Evolutionary conservation across 2,113 vertebrate genomes (phyloP), one percentile per base, ranked within the genome.

Genomic region (Nothocercus julius): DNA sequence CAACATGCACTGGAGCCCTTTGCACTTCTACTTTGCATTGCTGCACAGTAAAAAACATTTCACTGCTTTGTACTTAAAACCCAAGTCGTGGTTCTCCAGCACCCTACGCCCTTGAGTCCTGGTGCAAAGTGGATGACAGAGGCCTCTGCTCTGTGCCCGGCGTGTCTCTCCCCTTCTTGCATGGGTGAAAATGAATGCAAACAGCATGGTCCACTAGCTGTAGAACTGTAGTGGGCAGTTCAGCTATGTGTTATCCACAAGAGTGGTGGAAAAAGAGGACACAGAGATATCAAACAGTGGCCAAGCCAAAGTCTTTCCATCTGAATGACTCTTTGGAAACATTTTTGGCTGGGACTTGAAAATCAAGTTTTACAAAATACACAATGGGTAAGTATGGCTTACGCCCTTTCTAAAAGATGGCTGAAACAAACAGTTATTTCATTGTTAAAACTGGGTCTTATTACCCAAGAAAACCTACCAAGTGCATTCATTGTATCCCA

Each of bases 251-350:
- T 25, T 89, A 70, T 67, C 69, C 75, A 42, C 45, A 73, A 27
- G 28, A 89, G 86, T 56, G 82, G 47, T 66, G 84, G 36, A 34
- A 89, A 79, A 91, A 62, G n/a, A 44, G 58, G 59, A 40, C 73
- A 70, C 82, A 74, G 89, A 79, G 67, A 74, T 85, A 91, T 89
- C 49, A 73, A 82, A 87, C 63, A 63, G 59, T 87, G 93, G 93
- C 91, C 94, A 93, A 93, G 89, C 14, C 45, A 82, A 89, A 91
- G 78, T 40, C 51, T 87, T 91, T 80, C 87, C 67, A 69, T 87
- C 75, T 95, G 93, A 97, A 97, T 95, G 91, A 95, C 24, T 93
- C 95, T 87, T 95, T 92, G 95, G 93, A 96, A 95, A 93, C 89
- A 89, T 45, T 96, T 95, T 91, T 97, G 94, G 93, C 94, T 67